Evolutionary conservation across 2,888 invertebrate species (phyloP), one percentile per base, ranked within the genome.

Genomic region (Vesta saturnalis): DNA sequence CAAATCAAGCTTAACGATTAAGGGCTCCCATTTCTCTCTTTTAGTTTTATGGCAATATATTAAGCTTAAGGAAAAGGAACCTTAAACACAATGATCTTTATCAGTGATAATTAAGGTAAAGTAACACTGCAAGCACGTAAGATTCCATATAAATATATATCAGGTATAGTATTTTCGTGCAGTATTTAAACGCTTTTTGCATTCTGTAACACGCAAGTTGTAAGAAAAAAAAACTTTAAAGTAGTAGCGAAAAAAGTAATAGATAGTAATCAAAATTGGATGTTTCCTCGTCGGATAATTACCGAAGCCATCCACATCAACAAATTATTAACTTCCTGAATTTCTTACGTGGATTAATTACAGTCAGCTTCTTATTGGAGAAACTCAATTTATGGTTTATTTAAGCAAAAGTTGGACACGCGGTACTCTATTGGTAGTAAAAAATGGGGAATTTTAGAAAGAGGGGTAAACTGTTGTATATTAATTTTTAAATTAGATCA

Each of bases 101-200:
- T 23, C 64, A 10, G 5, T 12, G 5, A 15, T 59, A 64, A 64
- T 64, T 64, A 54, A 21, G n/a, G 43, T 56, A 56, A 57, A 16
- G 22, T 57, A 64, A 64, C 56, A 47, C 49, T 54, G 16, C 23
- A 52, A 47, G 52, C 64, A 64, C 59, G 59, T 64, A 46, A 59
- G 64, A 64, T 64, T 22, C 52, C 18, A 49, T 18, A 49, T 18
- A 18, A 39, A 39, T 39, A 23, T 5, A 23, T 23, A 23, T 8
- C 23, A 8, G 23, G 23, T 57, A 49, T 23, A 52, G 23, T 18
- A 49, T 35, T 59, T 60, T 60, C 59, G 64, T 64, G 59, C 59
- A 16, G 64, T 23, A 19, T 39, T 59, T 64, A 60, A 64, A 59
- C 60, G 64, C 54, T 59, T 60, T 64, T 64, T 54, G 59, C 57